Base-by-base conservation (phyloP, 2,113 vertebrate genomes). In the Hymenochirus boettgeri region DNA sequence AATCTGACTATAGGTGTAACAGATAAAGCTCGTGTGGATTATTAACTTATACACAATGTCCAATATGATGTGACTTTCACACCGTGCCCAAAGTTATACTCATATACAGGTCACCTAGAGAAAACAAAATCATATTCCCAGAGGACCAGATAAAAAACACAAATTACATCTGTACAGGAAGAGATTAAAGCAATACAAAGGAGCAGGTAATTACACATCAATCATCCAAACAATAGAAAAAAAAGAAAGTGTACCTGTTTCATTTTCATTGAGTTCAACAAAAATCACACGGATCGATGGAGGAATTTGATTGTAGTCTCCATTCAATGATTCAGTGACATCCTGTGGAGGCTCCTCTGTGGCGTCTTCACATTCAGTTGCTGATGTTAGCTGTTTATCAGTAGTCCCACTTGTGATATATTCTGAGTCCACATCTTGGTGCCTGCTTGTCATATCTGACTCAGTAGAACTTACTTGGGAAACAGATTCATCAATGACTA, bases 161-260 rank as follows among this genome's bases (percentile, higher is more conserved):
- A 15, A 2, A 42, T 3, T 35, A 35, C 33, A 11, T 35, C 15
- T n/a, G 29, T 31, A 31, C 11, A 42, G 7, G 39, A 42, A 18
- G 39, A 5, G 2, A 42, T 42, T n/a, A 42, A 5, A 42, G 1
- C 7, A 2, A 42, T 42, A 18, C 39, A 42, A n/a, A 1, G 1
- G 17, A 15, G 6, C 33, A 35, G 33, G 3, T 35, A 11, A 35
- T 13, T 35, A 9, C 10, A 35, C 15, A 7, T 13, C 7, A 35
- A 35, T 33, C 31, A 7, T 33, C 31, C 79, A 75, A 79, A 76
- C 23, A 58, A 26, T 4, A 37, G 15, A 24, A 24, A 48, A 35
- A 11, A 74, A 65, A 48, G 1, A 86, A 82, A 79, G 60, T 77
- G 88, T 92, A 95, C 94, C 92, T 92, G 92, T 90, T 23, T 89